Base-by-base conservation (phyloP, 1,140 invertebrate species). In the Lysiphlebus fabarum region DNA sequence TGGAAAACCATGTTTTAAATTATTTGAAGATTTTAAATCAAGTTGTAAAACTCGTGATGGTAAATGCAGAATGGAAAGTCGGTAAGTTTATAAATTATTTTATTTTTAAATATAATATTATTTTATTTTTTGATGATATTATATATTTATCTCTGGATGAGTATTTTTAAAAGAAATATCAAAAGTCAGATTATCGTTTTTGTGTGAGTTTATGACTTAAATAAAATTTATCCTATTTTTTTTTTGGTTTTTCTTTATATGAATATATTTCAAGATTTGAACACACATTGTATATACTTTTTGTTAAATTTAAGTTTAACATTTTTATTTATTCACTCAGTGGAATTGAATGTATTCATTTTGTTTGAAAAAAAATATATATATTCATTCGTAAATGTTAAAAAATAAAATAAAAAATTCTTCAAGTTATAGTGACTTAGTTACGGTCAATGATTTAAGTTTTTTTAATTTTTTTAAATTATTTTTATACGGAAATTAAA, bases 21-120 rank as follows among this genome's bases (percentile, higher is more conserved):
- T 92, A 37, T 91, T 87, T 72, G 87, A 92, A 62, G 85, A 92
- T 67, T 94, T 93, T 81, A 92, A 92, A 78, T 83, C 82, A 50
- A 87, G 89, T 68, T 95, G 92, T 81, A 91, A 91, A 74, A 86
- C 87, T 51, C 81, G 87, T 60, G 90, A 93, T 62, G 88, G 88
- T 69, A 89, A 88, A 74, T 95, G 92, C 77, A 85, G 85, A 67
- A 92, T 92, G 89, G 90, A 92, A 61, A 89, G 90, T 79, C 87
- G 89, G 90, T 94, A 78, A 85, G 82, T 73, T 10, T 37, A 9
- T 40, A 58, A 41, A 53, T 41, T 38, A 43, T 10, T 38, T 12
- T n/a, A n/a, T 12, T 9, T 53, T 43, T 53, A 50, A 33, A 45
- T 60, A 37, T 40, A 43, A 26, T 26, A n/a, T n/a, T n/a, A n/a